These are phyloP conservation scores for Urocolius indicus DNA, from an alignment of 2,113 vertebrate genomes.

Conservation along the genomic window DNA sequence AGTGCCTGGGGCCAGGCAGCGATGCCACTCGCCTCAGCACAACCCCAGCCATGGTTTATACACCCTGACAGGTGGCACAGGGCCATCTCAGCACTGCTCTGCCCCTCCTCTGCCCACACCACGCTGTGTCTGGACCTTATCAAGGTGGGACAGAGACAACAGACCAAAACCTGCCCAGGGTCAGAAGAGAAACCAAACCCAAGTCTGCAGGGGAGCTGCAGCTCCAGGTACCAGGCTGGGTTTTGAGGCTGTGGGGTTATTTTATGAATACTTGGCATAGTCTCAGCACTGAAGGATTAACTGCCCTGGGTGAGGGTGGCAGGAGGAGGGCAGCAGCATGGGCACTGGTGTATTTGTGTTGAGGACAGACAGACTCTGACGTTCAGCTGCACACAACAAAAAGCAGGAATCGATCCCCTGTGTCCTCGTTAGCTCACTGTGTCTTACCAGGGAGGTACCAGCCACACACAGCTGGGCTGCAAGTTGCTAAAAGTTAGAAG, in stretches of 20 bases:
- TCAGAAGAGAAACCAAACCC: neutral
- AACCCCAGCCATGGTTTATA: accelerated
- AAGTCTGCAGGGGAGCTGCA: neutral
- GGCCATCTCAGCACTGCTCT: neutral
- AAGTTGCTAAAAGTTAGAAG: neutral
- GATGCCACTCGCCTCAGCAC: neutral
- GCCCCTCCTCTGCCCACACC: too few relatives aligned
- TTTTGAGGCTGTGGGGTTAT: neutral
- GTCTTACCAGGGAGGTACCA: neutral
- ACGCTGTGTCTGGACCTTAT: neutral
- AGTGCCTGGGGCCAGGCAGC: accelerated
- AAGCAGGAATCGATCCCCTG: neutral
- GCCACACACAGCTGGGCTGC: neutral
- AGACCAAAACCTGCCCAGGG: neutral
- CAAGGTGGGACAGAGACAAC: accelerated
- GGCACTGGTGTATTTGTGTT: accelerated
- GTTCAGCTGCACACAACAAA: neutral
- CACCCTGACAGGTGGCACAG: neutral
- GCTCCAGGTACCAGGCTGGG: neutral
- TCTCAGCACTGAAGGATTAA: neutral
- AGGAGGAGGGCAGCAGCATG: neutral
- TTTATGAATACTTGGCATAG: neutral
- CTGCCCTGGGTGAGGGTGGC: neutral
- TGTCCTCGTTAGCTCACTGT: neutral
- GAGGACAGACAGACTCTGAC: neutral